These are phyloP conservation scores for Phalangium opilio DNA, from an alignment of 2,888 invertebrate species.

Conservation along the genomic window DNA sequence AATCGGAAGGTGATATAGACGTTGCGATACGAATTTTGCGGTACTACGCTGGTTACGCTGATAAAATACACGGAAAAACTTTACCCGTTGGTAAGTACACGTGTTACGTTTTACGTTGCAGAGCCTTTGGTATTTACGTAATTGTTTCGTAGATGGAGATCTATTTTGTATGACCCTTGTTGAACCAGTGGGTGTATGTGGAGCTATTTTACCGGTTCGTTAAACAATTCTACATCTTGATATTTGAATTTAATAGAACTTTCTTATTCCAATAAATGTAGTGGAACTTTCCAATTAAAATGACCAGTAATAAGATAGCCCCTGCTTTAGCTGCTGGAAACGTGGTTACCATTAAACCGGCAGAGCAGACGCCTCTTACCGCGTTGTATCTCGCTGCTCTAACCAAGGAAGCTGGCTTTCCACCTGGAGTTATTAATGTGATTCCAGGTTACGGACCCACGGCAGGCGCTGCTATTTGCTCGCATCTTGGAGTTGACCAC, in stretches of 20 bases:
- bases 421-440: slow-evolving; percentile 61
- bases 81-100: slow-evolving; percentile 40
- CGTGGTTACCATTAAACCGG: slow-evolving; percentile 60
- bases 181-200: slow-evolving; percentile 88
- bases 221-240: too few species aligned
- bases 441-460: slow-evolving; percentile 58
- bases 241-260: too few species aligned
- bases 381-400: slow-evolving; percentile 57
- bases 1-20: slow-evolving; percentile 4
- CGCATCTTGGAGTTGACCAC: slow-evolving; percentile 53
- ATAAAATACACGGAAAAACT: slow-evolving; percentile 57
- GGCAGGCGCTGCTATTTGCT: slow-evolving; percentile 50
- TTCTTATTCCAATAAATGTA: slow-evolving; percentile 21
- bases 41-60: slow-evolving; percentile 84
- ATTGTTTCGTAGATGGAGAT: slow-evolving; percentile 27
- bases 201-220: slow-evolving; percentile 63
- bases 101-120: too few species aligned
- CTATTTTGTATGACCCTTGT: slow-evolving; percentile 10
- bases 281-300: slow-evolving; percentile 41
- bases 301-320: slow-evolving; percentile 44
- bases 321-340: slow-evolving; percentile 48
- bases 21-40: slow-evolving; percentile 35
- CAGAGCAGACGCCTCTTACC: slow-evolving; percentile 69
- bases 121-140: too few species aligned
- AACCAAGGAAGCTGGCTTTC: slow-evolving; percentile 53